Evolutionary conservation across 2,113 vertebrate species (phyloP).

Genomic region (Edolisoma coerulescens): DNA sequence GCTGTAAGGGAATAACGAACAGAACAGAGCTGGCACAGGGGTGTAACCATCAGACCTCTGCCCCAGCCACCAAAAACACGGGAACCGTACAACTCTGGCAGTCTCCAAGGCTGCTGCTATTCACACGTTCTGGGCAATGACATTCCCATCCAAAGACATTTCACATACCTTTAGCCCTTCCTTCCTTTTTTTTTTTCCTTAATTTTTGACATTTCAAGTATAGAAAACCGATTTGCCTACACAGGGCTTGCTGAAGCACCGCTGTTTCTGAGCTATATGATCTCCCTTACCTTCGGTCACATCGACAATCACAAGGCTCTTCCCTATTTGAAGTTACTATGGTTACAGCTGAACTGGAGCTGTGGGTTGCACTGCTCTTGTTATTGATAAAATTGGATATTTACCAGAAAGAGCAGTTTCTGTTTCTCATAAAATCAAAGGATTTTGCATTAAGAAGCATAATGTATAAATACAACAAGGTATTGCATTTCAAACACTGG

Average conservation of each 20-base stretch:
- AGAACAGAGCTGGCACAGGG: background rate
- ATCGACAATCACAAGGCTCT: constrained; percentile 53
- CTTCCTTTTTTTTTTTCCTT: background rate
- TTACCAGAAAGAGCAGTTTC: constrained; percentile 42
- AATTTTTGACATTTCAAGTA: constrained; percentile 25
- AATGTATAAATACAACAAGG: background rate
- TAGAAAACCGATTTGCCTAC: background rate
- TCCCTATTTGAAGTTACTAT: constrained; percentile 73
- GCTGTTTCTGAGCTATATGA: constrained; percentile 49
- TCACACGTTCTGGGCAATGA: background rate
- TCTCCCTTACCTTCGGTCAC: constrained; percentile 52
- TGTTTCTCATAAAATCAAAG: background rate
- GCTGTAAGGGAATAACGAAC: background rate
- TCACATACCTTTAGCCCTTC: background rate
- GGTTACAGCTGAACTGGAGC: constrained; percentile 62
- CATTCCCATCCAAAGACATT: constrained; percentile 8
- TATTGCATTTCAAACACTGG: background rate
- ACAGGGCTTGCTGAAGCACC: constrained; percentile 20
- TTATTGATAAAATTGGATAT: constrained; percentile 70
- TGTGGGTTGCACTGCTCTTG: constrained; percentile 35
- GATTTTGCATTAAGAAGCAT: background rate
- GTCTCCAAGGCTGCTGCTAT: background rate
- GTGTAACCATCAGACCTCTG: background rate
- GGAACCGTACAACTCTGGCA: background rate
- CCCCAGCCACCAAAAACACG: background rate